Percentiles rank a stretch among this genome's conserved stretches.
These are phyloP conservation scores for Dynastes maya DNA, from an alignment of 2,888 invertebrate genomes.

Conservation along the genomic window DNA sequence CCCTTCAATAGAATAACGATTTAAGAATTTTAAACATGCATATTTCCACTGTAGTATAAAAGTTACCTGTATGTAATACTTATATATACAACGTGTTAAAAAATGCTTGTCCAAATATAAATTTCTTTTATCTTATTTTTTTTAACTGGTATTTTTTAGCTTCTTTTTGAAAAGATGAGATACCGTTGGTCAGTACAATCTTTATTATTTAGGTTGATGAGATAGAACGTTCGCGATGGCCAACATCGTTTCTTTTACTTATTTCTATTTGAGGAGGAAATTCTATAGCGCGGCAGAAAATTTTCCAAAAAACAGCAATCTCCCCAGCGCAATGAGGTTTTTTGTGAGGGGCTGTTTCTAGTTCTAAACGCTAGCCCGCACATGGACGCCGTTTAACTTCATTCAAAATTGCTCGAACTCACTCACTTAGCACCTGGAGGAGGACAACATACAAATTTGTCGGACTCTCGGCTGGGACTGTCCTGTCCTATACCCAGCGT, in stretches of 20 bases:
- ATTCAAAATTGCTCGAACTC: constrained; percentile 61
- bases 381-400: constrained; percentile 81
- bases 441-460: constrained; percentile 63
- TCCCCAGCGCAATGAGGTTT: constrained; percentile 97
- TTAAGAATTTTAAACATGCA: background rate
- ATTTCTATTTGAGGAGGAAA: background rate
- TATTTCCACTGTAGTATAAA: background rate
- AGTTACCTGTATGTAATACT: constrained; percentile 40
- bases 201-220: background rate
- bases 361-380: constrained; percentile 96
- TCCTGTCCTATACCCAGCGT: constrained; percentile 63
- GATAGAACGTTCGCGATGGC: constrained; percentile 10
- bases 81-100: constrained; percentile 12
- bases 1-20: constrained; percentile 34
- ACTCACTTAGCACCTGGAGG: constrained; percentile 54
- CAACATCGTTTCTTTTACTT: constrained; percentile 14
- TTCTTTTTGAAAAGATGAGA: background rate
- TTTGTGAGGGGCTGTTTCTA: constrained; percentile 97
- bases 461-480: constrained; percentile 66
- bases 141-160: constrained; percentile 30
- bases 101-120: constrained; percentile 27
- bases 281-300: background rate
- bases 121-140: constrained; percentile 20
- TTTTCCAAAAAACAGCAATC: constrained; percentile 80
- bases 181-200: background rate